Evolutionary conservation across 1,140 invertebrate genomes (phyloP), one percentile per base, ranked within the genome.

Genomic region (Nomia melanderi): DNA sequence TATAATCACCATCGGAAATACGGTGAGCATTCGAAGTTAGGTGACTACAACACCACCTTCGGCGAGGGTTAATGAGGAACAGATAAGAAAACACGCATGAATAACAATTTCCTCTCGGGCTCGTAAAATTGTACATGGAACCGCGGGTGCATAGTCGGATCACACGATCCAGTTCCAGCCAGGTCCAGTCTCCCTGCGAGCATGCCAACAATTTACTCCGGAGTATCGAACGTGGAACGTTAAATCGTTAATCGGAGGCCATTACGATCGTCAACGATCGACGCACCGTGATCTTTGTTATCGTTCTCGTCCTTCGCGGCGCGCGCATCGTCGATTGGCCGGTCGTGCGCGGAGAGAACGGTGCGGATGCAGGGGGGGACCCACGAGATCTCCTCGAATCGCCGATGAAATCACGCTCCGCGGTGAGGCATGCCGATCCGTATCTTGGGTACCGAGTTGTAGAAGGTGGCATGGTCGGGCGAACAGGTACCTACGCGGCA

Each of bases 231-330:
- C n/a, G 53, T 33, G 9, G 36, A 75, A 66, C 47, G 77, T 81
- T 72, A 66, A 66, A 39, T 63, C 75, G 59, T 33, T 72, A 73
- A 79, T 67, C 41, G 31, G 63, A 47, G 20, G 41, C 73, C 65
- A 80, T 83, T 71, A 84, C 44, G 47, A 73, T 70, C 76, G 62
- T 70, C 74, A 72, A 76, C 63, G 53, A 70, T 80, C 60, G 62
- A 31, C 53, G n/a, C n/a, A 73, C 50, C 50, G 72, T 79, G 65
- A 31, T 64, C 57, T 70, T 73, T 77, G 65, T 83, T 70, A 72
- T 75, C 66, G 44, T 65, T 31, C 5, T 71, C 63, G 71, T 47
- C 41, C 23, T 53, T 57, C 27, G n/a, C 47, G 11, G 36, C 14
- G 47, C 54, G 36, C 23, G 41, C 9, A 25, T 41, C 29, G n/a